Conservation (phyloP, 2,797 vertebrate genomes). For the Diplodus sargus region DNA sequence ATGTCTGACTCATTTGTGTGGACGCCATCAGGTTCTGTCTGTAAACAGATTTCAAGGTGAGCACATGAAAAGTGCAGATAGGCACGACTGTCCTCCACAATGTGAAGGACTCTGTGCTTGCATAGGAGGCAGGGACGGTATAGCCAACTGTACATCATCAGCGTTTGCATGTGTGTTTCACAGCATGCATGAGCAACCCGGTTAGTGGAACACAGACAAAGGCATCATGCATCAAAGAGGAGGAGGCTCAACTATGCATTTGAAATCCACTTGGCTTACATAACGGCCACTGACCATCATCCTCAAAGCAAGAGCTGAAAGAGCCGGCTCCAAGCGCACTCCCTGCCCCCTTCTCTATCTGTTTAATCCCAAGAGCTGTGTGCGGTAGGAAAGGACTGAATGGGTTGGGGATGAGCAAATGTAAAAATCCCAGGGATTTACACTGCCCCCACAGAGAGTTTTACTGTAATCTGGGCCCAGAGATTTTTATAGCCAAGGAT, state of each 20-base stretch:
- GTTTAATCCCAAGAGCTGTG: slow-evolving; percentile 79
- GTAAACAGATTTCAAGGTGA: slow-evolving; percentile 43
- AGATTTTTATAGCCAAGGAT: slow-evolving; percentile 62
- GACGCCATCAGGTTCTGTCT: slow-evolving; percentile 23
- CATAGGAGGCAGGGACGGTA: slow-evolving; percentile 8
- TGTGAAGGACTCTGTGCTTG: slow-evolving; percentile 35
- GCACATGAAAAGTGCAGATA: slow-evolving; percentile 16
- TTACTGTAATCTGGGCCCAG: slow-evolving; percentile 74
- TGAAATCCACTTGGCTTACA: slow-evolving; percentile 78
- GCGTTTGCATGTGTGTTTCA: slow-evolving; percentile 35
- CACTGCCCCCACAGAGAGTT: slow-evolving; percentile 72
- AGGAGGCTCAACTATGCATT: slow-evolving; percentile 67
- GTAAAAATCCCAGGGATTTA: slow-evolving; percentile 82
- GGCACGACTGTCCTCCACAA: slow-evolving; percentile 29
- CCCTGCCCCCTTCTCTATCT: slow-evolving; percentile 68
- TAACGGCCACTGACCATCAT: slow-evolving; percentile 79
- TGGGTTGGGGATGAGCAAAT: slow-evolving; percentile 73
- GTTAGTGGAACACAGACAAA: slow-evolving; percentile 70
- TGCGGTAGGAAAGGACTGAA: slow-evolving; percentile 62
- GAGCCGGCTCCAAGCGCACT: slow-evolving; percentile 59
- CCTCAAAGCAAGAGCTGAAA: slow-evolving; percentile 73
- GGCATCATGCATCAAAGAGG: slow-evolving; percentile 59
- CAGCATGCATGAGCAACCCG: slow-evolving; percentile 39
- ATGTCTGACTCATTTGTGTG: not conserved
- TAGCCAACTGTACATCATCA: slow-evolving; percentile 20